These are phyloP conservation scores for Chloropsis cyanopogon DNA, from an alignment of 2,113 vertebrate species.

Conservation along the genomic window DNA sequence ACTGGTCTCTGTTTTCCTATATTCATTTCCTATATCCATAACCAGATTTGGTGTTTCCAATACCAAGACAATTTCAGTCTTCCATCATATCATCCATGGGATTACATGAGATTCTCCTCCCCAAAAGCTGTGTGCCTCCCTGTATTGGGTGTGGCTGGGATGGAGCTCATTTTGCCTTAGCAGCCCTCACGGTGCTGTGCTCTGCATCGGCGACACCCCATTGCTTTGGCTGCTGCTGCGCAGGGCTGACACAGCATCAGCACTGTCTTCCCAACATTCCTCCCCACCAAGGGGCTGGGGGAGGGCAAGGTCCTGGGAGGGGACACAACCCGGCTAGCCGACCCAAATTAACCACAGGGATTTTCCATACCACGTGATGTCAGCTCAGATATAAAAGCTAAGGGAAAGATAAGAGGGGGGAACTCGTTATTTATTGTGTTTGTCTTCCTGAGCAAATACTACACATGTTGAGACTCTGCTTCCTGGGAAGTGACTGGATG, in stretches of 20 bases:
- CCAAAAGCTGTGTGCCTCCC: background rate
- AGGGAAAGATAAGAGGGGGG: background rate
- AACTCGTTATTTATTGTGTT: background rate
- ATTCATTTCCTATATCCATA: background rate
- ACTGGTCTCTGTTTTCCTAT: background rate
- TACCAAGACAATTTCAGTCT: background rate
- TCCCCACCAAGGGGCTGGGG: too few species aligned
- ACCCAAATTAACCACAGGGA: background rate
- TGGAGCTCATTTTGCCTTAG: background rate
- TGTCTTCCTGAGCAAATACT: background rate
- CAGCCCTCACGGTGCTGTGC: background rate
- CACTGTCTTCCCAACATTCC: accelerated
- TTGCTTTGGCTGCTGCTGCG: background rate
- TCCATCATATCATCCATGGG: background rate
- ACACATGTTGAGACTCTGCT: background rate
- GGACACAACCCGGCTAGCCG: background rate
- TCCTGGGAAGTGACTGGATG: background rate
- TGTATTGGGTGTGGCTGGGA: background rate
- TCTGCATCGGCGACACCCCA: background rate
- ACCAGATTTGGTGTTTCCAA: background rate
- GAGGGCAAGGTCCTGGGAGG: background rate
- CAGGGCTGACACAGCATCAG: background rate
- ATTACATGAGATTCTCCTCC: background rate
- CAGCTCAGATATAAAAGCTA: background rate
- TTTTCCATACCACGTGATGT: background rate